phyloP scores from a whole-genome alignment of 2,797 vertebrate species.

The Denticeps clupeoides region DNA sequence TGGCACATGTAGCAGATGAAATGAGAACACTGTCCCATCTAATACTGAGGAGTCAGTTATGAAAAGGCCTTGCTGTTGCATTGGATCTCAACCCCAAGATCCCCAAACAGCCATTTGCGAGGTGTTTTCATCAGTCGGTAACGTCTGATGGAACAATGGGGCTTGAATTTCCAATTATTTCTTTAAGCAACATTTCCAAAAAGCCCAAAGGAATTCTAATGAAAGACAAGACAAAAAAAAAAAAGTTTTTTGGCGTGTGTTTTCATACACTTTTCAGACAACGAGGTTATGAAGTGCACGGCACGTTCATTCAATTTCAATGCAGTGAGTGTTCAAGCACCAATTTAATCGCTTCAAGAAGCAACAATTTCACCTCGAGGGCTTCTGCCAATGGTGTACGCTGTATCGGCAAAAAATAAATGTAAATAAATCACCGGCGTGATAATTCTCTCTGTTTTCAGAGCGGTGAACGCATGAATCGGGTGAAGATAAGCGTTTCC shows the following conservation, averaged over 20 bases:
- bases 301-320: not conserved
- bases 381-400: not conserved
- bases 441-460: constrained; percentile 5
- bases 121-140: no score
- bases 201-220: no score
- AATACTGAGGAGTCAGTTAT: constrained; percentile 14
- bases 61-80: constrained; percentile 8
- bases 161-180: no score
- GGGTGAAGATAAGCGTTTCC: constrained; percentile 13
- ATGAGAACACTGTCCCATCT: constrained; percentile 24
- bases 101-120: not conserved
- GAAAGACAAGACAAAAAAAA: no score
- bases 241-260: no score
- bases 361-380: constrained; percentile 8
- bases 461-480: constrained; percentile 3
- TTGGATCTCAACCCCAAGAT: constrained; percentile 10
- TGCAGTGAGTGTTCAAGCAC: constrained; percentile 5
- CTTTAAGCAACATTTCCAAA: no score
- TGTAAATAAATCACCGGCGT: no score
- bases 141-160: no score
- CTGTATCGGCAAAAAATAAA: not conserved
- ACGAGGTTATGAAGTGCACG: not conserved
- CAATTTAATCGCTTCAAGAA: not conserved
- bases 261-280: not conserved
- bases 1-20: constrained; percentile 26